Base-by-base conservation (phyloP, 64 coral and sea anemone species). In the Montipora foliosa region DNA sequence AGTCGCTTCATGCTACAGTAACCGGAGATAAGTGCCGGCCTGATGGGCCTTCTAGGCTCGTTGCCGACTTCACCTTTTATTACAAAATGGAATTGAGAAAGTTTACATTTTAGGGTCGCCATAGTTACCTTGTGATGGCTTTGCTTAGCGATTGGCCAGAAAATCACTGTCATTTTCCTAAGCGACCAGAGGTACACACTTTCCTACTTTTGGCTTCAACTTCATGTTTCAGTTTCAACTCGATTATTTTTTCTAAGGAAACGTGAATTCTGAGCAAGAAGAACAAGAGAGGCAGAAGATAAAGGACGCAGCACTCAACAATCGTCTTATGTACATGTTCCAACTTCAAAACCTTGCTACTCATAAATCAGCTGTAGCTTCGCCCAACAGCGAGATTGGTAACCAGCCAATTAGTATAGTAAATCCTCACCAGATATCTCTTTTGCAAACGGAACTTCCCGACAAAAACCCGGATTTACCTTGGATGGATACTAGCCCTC, bases 391-490 rank as follows among this genome's bases (percentile, higher is more conserved):
- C 14, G 87, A 79, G 76, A 87, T 93, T 6, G 77, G 77, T 64
- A 84, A 76, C 74, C 92, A 93, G 66, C 84, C 76, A 77, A 87
- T 93, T 15, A 84, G 75, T 44, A 76, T 93, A 8, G 67, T 93
- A 53, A 82, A 47, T 16, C 92, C 74, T 16, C 62, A 93, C 84
- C 92, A 93, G 81, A 20, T 93, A 6, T 88, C 82, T 81, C 76
- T 93, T 13, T 79, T 88, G 75, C 74, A 93, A 67, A 69, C 66
- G 50, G 59, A 82, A 24, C 83, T 93, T 2, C 92, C 92, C 0
- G 75, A 87, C 12, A 93, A 80, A 12, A 93, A 93, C 48, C 67
- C 72, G 25, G 92, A 93, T 93, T 61, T 93, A 19, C 92, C 92
- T 22, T 88, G 77, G 15, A 49, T 93, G 4, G 84, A 61, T 5